Evolutionary conservation across 2,888 invertebrate species (phyloP).

Genomic region (Caenorhabditis sp.): DNA sequence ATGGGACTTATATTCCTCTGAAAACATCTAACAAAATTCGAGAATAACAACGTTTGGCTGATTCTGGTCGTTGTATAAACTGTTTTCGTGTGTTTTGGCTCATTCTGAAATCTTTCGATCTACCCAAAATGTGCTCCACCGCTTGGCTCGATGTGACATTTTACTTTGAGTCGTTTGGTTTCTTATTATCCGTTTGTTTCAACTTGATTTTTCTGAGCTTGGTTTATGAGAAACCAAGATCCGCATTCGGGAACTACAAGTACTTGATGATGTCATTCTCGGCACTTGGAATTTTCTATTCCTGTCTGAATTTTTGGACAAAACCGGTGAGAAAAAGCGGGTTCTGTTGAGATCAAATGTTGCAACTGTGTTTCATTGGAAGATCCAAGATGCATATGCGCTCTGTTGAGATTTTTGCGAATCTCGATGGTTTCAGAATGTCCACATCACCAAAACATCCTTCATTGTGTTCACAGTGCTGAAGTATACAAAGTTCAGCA

Average conservation of each 20-base stretch:
- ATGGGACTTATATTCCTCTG: too few species aligned
- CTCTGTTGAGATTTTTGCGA: background rate
- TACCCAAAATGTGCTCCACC: constrained; percentile 24
- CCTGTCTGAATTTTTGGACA: constrained; percentile 23
- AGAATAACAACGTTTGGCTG: too few species aligned
- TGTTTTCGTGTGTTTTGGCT: too few species aligned
- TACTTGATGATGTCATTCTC: constrained; percentile 52
- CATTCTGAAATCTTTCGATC: background rate
- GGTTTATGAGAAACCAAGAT: background rate
- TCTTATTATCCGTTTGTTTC: background rate
- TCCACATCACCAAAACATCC: constrained; percentile 7
- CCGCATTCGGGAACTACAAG: constrained; percentile 46
- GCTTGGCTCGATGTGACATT: constrained; percentile 6
- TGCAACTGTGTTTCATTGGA: too few species aligned
- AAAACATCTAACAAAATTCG: too few species aligned
- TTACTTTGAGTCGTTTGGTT: background rate
- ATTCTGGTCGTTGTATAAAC: too few species aligned
- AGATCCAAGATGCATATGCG: background rate
- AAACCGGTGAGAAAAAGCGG: constrained; percentile 24
- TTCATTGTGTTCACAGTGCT: constrained; percentile 34
- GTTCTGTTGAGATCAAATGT: background rate
- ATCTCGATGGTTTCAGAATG: constrained; percentile 24
- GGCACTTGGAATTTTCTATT: constrained; percentile 26
- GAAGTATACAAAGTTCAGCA: background rate
- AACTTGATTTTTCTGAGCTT: constrained; percentile 14